These are phyloP conservation scores for Eumacrocentrus americanus DNA, from an alignment of 2,888 invertebrate genomes.

Conservation along the genomic window DNA sequence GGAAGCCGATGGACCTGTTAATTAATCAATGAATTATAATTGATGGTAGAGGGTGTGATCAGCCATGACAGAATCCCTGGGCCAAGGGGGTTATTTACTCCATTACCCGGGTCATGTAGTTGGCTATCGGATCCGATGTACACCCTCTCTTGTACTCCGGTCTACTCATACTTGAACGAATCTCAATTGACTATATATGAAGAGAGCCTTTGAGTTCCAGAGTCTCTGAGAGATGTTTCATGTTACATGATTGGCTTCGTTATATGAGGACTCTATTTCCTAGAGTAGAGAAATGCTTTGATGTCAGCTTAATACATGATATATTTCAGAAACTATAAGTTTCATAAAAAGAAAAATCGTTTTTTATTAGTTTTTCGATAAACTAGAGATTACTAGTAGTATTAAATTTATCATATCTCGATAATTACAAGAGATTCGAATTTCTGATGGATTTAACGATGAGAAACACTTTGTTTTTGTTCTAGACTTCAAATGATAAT, in stretches of 20 bases:
- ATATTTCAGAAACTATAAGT: no score
- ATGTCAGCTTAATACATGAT: not conserved
- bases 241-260: not conserved
- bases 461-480: no score
- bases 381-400: no score
- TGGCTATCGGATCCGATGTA: slow-evolving; percentile 35
- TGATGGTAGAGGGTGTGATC: slow-evolving; percentile 29
- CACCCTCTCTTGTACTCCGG: slow-evolving; percentile 7
- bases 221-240: slow-evolving; percentile 2
- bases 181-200: slow-evolving; percentile 9
- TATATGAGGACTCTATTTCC: not conserved
- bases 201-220: slow-evolving; percentile 3
- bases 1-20: slow-evolving; percentile 23
- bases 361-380: no score
- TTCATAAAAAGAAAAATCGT: no score
- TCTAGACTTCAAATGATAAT: no score
- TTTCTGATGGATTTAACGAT: no score
- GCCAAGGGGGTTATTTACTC: slow-evolving; percentile 37
- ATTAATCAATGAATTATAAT: slow-evolving; percentile 40
- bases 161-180: slow-evolving; percentile 9
- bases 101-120: slow-evolving; percentile 37
- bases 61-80: slow-evolving; percentile 30
- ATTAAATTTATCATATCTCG: no score
- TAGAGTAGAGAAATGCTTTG: not conserved
- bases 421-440: no score